These are phyloP conservation scores for Aculops lycopersici DNA, from an alignment of 1,140 invertebrate genomes.

Conservation along the genomic window DNA sequence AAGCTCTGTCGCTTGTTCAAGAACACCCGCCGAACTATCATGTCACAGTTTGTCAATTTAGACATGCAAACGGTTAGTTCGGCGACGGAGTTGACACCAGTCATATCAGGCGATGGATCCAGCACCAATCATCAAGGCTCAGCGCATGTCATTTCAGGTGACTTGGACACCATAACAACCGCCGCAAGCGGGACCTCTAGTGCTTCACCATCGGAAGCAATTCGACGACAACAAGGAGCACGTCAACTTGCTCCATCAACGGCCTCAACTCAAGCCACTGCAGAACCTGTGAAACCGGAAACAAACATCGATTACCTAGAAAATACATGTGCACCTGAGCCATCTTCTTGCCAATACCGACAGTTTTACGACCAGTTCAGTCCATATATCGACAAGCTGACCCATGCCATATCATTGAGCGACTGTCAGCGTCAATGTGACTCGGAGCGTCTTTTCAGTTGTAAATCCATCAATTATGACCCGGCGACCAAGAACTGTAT, in stretches of 20 bases:
- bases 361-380: constrained; percentile 17
- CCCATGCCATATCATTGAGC: constrained; percentile 10
- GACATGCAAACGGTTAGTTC: too few species aligned
- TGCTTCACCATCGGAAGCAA: too few species aligned
- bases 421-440: constrained; percentile 20
- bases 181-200: too few species aligned
- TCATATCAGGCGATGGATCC: too few species aligned
- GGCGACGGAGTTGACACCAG: too few species aligned
- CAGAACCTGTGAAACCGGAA: constrained; percentile 15
- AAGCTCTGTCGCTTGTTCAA: constrained; percentile 17
- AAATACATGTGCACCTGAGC: constrained; percentile 21
- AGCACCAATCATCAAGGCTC: too few species aligned
- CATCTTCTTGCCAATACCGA: constrained; percentile 19
- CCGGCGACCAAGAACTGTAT: constrained; percentile 17
- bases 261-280: too few species aligned
- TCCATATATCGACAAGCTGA: constrained; percentile 17
- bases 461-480: constrained; percentile 16
- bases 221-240: neutral
- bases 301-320: constrained; percentile 20
- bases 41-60: neutral
- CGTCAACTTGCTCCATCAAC: neutral
- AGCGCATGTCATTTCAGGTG: too few species aligned
- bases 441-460: constrained; percentile 18
- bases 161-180: too few species aligned
- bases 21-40: constrained; percentile 18